These are phyloP conservation scores for Papilio aristodemus DNA, from an alignment of 1,140 invertebrate genomes.

Conservation along the genomic window DNA sequence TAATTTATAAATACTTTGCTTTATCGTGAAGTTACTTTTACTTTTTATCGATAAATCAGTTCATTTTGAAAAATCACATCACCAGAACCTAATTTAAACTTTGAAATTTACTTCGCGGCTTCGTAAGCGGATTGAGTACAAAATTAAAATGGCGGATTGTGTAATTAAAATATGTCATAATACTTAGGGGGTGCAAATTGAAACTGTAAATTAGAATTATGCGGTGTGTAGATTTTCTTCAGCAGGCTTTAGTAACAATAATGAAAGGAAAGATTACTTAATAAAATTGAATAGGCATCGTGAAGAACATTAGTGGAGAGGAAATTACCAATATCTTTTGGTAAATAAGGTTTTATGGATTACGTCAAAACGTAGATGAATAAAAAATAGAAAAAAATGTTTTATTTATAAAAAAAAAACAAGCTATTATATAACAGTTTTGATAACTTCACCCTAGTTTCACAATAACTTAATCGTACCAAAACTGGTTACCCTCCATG, in stretches of 20 bases:
- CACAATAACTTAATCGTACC: background rate
- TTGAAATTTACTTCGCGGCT: constrained; percentile 49
- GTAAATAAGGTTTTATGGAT: too few species aligned
- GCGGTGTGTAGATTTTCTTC: background rate
- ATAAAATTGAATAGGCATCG: background rate
- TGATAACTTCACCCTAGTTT: background rate
- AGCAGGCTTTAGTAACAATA: constrained; percentile 5
- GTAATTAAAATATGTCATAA: constrained; percentile 77
- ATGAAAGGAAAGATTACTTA: background rate
- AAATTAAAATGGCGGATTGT: constrained; percentile 68
- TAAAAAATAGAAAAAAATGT: too few species aligned
- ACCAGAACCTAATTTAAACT: constrained; percentile 61
- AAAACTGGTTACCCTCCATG: background rate
- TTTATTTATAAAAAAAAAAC: too few species aligned
- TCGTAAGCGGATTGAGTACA: constrained; percentile 72
- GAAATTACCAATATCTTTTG: too few species aligned
- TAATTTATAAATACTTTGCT: too few species aligned
- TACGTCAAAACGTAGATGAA: too few species aligned
- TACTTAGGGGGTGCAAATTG: constrained; percentile 49
- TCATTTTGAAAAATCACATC: constrained; percentile 36
- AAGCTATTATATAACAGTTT: background rate
- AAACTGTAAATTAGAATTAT: constrained; percentile 42
- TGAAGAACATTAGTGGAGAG: background rate
- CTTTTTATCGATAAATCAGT: background rate
- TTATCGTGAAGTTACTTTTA: too few species aligned